A percentile compares a stretch with the other conserved stretches of the same genome.
These are phyloP conservation scores for Sussaba pulchella DNA, from an alignment of 2,888 invertebrate species.

Conservation along the genomic window DNA sequence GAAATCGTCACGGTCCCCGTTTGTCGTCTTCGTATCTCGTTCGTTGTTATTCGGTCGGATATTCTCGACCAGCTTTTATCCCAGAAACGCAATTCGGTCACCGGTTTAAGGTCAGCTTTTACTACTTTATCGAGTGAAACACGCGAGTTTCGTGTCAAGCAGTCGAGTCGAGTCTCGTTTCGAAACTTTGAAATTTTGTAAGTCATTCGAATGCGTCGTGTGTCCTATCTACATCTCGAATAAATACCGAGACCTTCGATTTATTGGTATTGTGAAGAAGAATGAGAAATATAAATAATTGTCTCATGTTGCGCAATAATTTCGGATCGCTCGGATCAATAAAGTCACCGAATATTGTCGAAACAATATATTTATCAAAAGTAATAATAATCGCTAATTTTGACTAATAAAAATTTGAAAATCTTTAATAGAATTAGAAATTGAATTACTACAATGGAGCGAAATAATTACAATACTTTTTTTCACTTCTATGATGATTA, in stretches of 20 bases:
- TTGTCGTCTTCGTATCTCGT: conserved; percentile 37
- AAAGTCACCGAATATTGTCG: too few relatives aligned
- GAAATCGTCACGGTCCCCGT: conserved; percentile 50
- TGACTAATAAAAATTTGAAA: too few relatives aligned
- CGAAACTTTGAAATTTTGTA: conserved; percentile 12
- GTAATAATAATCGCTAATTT: too few relatives aligned
- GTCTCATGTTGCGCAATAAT: too few relatives aligned
- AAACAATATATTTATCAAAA: too few relatives aligned
- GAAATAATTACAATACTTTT: too few relatives aligned
- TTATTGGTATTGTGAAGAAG: background rate
- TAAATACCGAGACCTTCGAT: background rate
- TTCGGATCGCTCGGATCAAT: too few relatives aligned
- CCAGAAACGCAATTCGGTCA: conserved; percentile 55
- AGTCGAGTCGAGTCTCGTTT: conserved; percentile 13
- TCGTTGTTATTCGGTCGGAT: conserved; percentile 13
- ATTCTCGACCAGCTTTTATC: conserved; percentile 32
- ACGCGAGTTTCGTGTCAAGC: background rate
- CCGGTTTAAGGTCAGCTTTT: conserved; percentile 47
- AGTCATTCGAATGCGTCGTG: conserved; percentile 6
- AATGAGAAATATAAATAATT: too few relatives aligned
- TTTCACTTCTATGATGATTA: too few relatives aligned
- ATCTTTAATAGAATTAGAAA: too few relatives aligned
- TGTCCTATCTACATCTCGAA: conserved; percentile 2
- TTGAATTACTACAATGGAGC: too few relatives aligned
- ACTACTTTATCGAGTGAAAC: conserved; percentile 20